Evolutionary conservation across 2,113 vertebrate genomes (phyloP).

Genomic region (Hystrix cristata): DNA sequence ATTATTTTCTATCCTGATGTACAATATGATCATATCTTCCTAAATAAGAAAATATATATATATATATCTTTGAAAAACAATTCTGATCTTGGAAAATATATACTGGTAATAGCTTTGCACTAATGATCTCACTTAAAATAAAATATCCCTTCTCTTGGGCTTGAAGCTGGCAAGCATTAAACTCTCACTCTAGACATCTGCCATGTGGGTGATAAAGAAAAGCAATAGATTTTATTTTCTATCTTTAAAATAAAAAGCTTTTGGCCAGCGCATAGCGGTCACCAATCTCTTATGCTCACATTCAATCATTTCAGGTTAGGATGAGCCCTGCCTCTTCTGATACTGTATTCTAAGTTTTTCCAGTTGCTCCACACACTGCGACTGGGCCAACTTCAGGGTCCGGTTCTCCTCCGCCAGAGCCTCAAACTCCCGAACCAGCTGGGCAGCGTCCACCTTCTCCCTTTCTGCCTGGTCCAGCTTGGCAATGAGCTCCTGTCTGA

Average conservation of each 20-base stretch:
- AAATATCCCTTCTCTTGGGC: conserved; percentile 47
- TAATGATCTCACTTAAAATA: conserved; percentile 53
- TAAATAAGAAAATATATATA: conserved; percentile 46
- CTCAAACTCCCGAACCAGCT: conserved; percentile 94
- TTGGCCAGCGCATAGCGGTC: conserved; percentile 72
- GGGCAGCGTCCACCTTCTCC: conserved; percentile 93
- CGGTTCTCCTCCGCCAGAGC: conserved; percentile 96
- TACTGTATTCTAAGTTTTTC: conserved; percentile 94
- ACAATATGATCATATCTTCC: background rate
- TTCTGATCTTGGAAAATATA: conserved; percentile 56
- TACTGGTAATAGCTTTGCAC: background rate
- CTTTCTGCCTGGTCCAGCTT: conserved; percentile 96
- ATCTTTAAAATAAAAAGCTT: conserved; percentile 80
- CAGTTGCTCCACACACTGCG: conserved; percentile 94
- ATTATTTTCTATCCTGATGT: background rate
- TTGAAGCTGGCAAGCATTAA: conserved; percentile 78
- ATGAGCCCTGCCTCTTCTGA: conserved; percentile 94
- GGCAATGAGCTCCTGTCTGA: conserved; percentile 95
- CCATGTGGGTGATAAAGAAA: conserved; percentile 81
- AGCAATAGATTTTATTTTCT: conserved; percentile 77
- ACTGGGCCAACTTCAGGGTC: conserved; percentile 93
- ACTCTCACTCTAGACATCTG: conserved; percentile 84
- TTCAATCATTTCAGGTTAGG: conserved; percentile 88
- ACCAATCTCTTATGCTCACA: conserved; percentile 62
- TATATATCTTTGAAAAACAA: conserved; percentile 18